Base-by-base conservation (phyloP, 23 tunicate genomes). In the Botrylloides violaceus region DNA sequence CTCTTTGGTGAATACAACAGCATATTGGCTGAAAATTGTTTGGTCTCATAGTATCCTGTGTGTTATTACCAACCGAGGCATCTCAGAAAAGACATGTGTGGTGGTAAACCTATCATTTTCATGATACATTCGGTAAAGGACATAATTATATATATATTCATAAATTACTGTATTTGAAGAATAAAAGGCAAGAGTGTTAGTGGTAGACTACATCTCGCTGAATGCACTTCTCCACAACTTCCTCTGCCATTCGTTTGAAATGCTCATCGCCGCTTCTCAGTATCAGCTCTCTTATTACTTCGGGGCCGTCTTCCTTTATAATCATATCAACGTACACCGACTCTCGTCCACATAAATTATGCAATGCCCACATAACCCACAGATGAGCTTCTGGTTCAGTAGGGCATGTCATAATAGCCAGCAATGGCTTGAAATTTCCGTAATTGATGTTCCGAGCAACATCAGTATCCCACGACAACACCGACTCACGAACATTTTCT, bases 401-500 rank as follows among this genome's bases (percentile, higher is more conserved):
- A 0, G 58, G 74, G 37, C 56, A 37, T 23, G 12, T 31, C 30
- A 68, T 35, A 26, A 68, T 28, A 22, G 15, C 29, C 18, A 37
- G 37, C 58, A 68, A 19, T 4, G 74, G 74, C 24, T 38, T 30
- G 57, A 68, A 68, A 34, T 56, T 19, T 19, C 96, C 77, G 81
- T 89, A 89, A 60, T 82, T 89, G 29, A 89, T 78, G 63, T 73
- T 73, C 2, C 84, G 77, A 6, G 66, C 35, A 3, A 82, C 58
- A 12, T 65, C 34, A 1, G 72, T 4, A 34, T 83, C 72, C 96
- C 96, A 89, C 1, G 77, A 61, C 37, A 66, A 60, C 7, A 89
- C 62, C 18, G 76, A 66, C 15, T 38, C 36, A 59, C 49, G 82
- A 79, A 89, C 78, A 28, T 71, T 68, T 25, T 23, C 33, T 33